Base-by-base conservation (phyloP, 2,888 invertebrate genomes). In the Leucophenga maculata region DNA sequence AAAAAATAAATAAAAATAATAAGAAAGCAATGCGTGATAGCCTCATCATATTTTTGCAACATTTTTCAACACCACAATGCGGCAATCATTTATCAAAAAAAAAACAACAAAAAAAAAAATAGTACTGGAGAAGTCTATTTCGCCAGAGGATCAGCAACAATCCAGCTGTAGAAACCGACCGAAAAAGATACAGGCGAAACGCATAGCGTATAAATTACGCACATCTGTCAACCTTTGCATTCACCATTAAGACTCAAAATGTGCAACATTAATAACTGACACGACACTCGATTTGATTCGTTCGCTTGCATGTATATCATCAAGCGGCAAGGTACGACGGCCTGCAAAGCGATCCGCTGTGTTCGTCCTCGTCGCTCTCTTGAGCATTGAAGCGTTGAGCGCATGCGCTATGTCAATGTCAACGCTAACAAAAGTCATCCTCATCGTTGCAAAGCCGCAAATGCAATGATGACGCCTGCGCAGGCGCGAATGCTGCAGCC, bases 191-290 rank as follows among this genome's bases (percentile, higher is more conserved):
- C 72, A 71, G 67, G 75, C 75, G 77, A 81, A 80, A 80, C 77
- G 80, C 79, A 77, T 82, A 86, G 80, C 79, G 78, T 82, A 86
- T 87, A 86, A 87, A 86, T 87, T 86, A 86, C 86, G 86, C 86
- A 86, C 86, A 87, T 87, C 87, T 87, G 88, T 87, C 87, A 87
- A 85, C 86, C 86, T 85, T 86, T 88, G 88, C 88, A 88, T 88
- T 87, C 84, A 85, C 88, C 87, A 88, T 88, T 88, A 88, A 87
- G 85, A 85, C 86, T 82, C 85, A 86, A 86, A 88, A 86, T 87
- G 88, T 85, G 87, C 86, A 85, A 86, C 88, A 88, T 88, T 88
- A 88, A 88, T 88, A 88, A 86, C 88, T 88, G 88, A 86, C 88
- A 86, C 79, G 75, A 74, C 79, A 79, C 83, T 80, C 80, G 85